A percentile compares a stretch with the other conserved stretches of the same genome.
These are phyloP conservation scores for Notarius quadriscutis DNA, from an alignment of 2,113 vertebrate species.

Conservation along the genomic window DNA sequence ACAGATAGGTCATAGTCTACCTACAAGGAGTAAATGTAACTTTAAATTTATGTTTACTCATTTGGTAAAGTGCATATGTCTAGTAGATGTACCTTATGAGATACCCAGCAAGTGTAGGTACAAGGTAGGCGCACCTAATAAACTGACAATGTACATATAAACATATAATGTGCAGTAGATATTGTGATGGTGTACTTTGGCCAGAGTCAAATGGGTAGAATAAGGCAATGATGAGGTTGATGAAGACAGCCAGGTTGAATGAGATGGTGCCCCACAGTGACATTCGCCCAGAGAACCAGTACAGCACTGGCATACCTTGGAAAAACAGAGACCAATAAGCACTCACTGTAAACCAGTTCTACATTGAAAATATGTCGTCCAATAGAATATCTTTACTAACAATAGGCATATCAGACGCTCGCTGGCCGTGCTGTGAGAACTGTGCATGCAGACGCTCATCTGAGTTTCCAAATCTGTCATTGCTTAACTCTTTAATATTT, in stretches of 20 bases:
- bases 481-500: too few species aligned
- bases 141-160: not conserved
- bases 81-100: not conserved
- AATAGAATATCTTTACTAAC: not conserved
- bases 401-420: too few species aligned
- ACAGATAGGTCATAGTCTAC: not conserved
- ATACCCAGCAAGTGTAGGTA: not conserved
- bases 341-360: not conserved
- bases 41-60: not conserved
- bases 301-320: conserved; percentile 91
- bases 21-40: not conserved
- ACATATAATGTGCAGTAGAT: not conserved
- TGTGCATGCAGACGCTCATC: too few species aligned
- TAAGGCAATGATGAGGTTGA: conserved; percentile 98
- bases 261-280: conserved; percentile 96
- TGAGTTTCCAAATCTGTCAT: too few species aligned
- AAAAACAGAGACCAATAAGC: conserved; percentile 20
- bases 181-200: conserved; percentile 64
- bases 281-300: conserved; percentile 98
- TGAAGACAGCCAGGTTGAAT: conserved; percentile 95
- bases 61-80: not conserved
- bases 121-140: not conserved
- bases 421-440: too few species aligned
- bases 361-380: not conserved
- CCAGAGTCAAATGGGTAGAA: conserved; percentile 91